Evolutionary conservation across 2,888 invertebrate genomes (phyloP), one percentile per base, ranked within the genome.

Genomic region (Lepidocyrtoides sp.): DNA sequence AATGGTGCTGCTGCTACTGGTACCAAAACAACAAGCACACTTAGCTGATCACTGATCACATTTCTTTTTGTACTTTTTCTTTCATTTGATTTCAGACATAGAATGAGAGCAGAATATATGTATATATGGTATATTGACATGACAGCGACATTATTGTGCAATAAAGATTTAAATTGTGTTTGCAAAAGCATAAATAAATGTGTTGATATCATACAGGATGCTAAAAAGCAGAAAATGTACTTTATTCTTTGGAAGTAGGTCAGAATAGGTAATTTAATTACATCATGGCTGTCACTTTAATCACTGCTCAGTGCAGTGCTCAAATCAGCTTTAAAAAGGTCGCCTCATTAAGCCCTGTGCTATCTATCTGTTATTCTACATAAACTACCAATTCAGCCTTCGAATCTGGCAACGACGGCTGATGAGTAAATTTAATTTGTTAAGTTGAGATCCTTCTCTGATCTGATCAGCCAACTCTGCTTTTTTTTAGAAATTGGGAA

Each of bases 261-360:
- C 20, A 12, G 23, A 72, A 29, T 20, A 23, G 72, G 23, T 72
- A 72, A 72, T 72, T 72, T 23, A 72, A 72, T 72, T 72, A 72
- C 72, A 44, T 72, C 14, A 17, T 17, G 17, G 12, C 72, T 44
- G 72, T 72, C 72, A 72, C 72, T 44, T 44, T 72, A 72, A 72
- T 72, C 72, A 72, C 72, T 44, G 72, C 23, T 72, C 72, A 66
- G n/a, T 32, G 3, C 26, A 26, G n/a, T 26, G 44, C 41, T 77
- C 51, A 77, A 48, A 77, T 54, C 48, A 77, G 51, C n/a, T 29
- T 77, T 77, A 77, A 77, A 54, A 77, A 29, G 77, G 1, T n/a
- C n/a, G 32, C 7, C 23, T 60, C 26, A n/a, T 41, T 44, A 20
- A 44, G 72, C 44, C 10, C 41, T 23, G 32, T 72, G n/a, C 29